A percentile compares a stretch with the other conserved stretches of the same genome.
These are phyloP conservation scores for Orthonychiurus folsomi DNA, from an alignment of 2,888 invertebrate species.

Conservation along the genomic window DNA sequence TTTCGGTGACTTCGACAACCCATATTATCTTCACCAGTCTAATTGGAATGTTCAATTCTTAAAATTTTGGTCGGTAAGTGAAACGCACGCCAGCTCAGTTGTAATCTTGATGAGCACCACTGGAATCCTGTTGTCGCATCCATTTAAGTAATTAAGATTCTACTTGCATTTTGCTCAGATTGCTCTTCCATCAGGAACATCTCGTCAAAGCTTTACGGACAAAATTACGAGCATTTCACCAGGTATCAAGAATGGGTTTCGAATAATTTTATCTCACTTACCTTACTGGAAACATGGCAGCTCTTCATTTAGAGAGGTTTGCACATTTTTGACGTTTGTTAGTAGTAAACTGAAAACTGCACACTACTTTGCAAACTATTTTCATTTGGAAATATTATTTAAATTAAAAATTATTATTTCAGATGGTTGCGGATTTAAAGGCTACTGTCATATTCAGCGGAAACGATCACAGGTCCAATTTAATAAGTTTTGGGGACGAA, in stretches of 20 bases:
- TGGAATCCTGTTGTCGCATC: not conserved
- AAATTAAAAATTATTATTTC: not conserved
- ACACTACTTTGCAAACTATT: not conserved
- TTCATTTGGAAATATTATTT: not conserved
- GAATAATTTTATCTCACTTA: not conserved
- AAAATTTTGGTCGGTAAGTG: slow-evolving; percentile 42
- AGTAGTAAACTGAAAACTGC: too few species aligned
- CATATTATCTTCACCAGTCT: slow-evolving; percentile 46
- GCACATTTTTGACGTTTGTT: too few species aligned
- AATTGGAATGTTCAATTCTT: slow-evolving; percentile 44
- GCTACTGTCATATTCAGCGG: not conserved
- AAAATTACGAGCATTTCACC: not conserved
- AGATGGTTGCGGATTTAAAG: not conserved
- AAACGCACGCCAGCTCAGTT: not conserved
- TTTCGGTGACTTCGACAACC: slow-evolving; percentile 58
- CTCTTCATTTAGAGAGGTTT: not conserved
- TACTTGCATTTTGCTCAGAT: not conserved
- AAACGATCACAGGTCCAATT: not conserved
- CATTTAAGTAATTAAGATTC: not conserved
- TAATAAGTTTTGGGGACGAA: not conserved
- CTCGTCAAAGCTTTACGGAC: not conserved
- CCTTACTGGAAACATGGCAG: not conserved
- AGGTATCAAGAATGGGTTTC: not conserved
- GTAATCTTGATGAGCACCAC: not conserved
- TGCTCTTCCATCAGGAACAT: not conserved